phyloP scores from a whole-genome alignment of 1,140 invertebrate genomes.

The Holcopasites calliopsidis region DNA sequence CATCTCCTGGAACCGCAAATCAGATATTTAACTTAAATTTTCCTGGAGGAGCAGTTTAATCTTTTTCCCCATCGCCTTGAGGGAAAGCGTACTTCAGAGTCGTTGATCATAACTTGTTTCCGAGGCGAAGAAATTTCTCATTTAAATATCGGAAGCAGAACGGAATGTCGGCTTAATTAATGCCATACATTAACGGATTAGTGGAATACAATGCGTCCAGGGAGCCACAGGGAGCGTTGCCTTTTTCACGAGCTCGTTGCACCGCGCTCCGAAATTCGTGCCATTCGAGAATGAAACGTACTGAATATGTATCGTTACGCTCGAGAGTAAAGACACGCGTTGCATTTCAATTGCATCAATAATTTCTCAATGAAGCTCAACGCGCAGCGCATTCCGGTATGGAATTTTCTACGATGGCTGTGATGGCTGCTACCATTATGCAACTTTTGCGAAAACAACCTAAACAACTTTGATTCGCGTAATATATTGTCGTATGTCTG shows the following conservation, averaged over 20 bases:
- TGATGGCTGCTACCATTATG: background rate
- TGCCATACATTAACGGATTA: constrained; percentile 55
- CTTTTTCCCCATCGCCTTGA: constrained; percentile 1
- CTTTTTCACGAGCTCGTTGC: constrained; percentile 35
- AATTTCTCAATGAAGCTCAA: constrained; percentile 27
- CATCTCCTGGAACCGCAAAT: constrained; percentile 67
- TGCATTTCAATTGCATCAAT: constrained; percentile 32
- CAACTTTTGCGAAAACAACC: background rate
- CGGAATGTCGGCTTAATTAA: constrained; percentile 52
- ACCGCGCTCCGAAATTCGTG: constrained; percentile 5
- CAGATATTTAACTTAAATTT: background rate
- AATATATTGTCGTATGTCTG: background rate
- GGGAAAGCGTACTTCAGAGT: constrained; percentile 8
- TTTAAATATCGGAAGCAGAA: background rate
- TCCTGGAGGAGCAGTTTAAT: background rate
- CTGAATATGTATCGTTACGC: constrained; percentile 22
- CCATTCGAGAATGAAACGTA: constrained; percentile 26
- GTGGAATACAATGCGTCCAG: constrained; percentile 34
- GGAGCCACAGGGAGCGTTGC: background rate
- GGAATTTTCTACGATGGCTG: background rate
- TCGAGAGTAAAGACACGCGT: background rate
- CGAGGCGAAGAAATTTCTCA: background rate
- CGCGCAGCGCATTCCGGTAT: background rate
- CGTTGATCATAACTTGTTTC: constrained; percentile 34
- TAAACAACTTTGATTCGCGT: background rate